A percentile compares a stretch with the other conserved stretches of the same genome.
Evolutionary conservation across 1,140 invertebrate species (phyloP).

Genomic region (Brachionus paranguensis): DNA sequence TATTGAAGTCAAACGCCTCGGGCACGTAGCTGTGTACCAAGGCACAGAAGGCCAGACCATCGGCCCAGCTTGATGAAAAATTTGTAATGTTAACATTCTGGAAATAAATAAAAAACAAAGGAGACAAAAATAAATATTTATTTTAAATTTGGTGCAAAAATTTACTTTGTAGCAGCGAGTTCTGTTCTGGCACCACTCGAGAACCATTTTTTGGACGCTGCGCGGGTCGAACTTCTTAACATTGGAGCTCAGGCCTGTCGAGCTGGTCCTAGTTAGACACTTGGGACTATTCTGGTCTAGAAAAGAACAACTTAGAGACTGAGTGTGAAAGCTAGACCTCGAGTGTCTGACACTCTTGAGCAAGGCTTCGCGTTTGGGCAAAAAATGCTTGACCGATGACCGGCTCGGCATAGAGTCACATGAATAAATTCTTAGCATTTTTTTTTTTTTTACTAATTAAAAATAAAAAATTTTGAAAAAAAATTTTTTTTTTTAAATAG

Average conservation of each 20-base stretch:
- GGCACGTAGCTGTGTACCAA: conserved; percentile 94
- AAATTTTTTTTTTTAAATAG: neutral
- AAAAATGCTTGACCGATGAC: conserved; percentile 1
- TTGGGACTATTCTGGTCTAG: neutral
- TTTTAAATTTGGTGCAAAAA: neutral
- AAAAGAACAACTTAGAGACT: neutral
- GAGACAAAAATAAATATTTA: conserved; percentile 40
- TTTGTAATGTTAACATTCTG: conserved; percentile 83
- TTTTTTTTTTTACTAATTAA: neutral
- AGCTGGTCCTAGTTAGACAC: neutral
- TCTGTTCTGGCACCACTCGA: conserved; percentile 38
- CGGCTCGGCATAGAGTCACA: neutral
- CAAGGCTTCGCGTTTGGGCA: neutral
- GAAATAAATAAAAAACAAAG: neutral
- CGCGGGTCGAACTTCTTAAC: conserved; percentile 9
- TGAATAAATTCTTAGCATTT: conserved; percentile 36
- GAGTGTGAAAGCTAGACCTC: neutral
- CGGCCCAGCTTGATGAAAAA: conserved; percentile 84
- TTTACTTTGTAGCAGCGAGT: conserved; percentile 26
- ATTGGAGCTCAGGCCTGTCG: conserved; percentile 4
- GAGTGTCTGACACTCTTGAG: neutral
- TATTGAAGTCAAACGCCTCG: conserved; percentile 72
- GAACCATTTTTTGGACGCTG: conserved; percentile 24
- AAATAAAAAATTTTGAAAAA: neutral
- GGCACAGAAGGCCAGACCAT: conserved; percentile 97